These are phyloP conservation scores for Prinia subflava DNA, from an alignment of 2,113 vertebrate genomes.

Conservation along the genomic window DNA sequence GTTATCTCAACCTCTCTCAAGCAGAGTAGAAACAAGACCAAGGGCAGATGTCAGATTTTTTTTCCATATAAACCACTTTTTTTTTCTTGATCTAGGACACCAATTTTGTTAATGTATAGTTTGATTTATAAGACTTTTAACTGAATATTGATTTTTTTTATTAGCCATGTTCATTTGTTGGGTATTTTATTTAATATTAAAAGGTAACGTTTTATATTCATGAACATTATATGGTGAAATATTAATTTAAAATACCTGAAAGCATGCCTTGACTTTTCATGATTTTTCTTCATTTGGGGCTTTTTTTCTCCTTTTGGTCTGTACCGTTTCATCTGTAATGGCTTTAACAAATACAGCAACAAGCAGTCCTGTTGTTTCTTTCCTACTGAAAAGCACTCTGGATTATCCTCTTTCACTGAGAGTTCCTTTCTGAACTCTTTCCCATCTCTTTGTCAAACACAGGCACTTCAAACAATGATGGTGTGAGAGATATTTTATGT, in stretches of 20 bases:
- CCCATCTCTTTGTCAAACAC: not conserved
- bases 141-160: not conserved
- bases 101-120: not conserved
- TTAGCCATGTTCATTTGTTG: not conserved
- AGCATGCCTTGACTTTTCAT: not conserved
- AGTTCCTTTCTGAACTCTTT: not conserved
- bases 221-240: not conserved
- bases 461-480: not conserved
- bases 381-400: not conserved
- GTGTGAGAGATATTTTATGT: not conserved
- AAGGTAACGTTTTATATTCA: not conserved
- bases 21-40: not conserved
- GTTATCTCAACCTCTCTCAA: not conserved
- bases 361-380: not conserved
- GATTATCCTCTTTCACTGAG: not conserved
- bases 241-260: not conserved
- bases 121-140: not conserved
- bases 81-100: not conserved
- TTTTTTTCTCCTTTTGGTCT: not conserved
- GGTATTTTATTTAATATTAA: not conserved
- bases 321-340: not conserved
- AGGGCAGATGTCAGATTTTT: not conserved
- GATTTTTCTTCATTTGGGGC: not conserved
- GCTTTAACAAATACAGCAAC: not conserved
- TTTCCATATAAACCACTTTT: not conserved